Evolutionary conservation across 1,140 invertebrate genomes (phyloP), one percentile per base, ranked within the genome.

Genomic region (Littorina saxatilis): DNA sequence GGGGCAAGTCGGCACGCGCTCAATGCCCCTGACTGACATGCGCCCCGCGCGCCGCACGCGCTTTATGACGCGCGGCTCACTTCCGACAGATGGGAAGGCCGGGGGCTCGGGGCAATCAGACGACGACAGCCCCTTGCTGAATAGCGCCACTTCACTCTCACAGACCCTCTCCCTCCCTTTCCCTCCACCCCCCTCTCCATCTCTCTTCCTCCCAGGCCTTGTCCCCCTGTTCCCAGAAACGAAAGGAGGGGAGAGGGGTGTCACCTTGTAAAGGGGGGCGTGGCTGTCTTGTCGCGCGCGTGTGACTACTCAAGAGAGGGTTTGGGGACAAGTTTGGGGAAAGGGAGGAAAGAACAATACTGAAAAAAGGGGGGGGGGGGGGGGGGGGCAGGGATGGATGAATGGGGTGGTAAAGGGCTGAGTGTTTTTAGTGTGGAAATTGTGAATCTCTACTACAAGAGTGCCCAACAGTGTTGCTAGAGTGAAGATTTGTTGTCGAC

Each of bases 31-130:
- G 9, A 23, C 23, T 63, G 61, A 32, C 27, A 27, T 63, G 61
- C 1, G 61, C 9, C 20, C 13, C 61, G 61, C 27, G 72, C 9
- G 39, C n/a, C 50, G 72, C 72, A 68, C 66, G 29, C 66, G 66
- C 66, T 68, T 68, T 68, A 68, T 68, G 66, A 35, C 39, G 43
- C 43, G 72, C 72, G 39, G n/a, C 9, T 35, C 32, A 20, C 43
- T 17, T 17, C 72, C 72, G 72, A 74, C 72, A 74, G 72, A 74
- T 50, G 72, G 72, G 72, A 63, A 27, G 32, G 39, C 40, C 17
- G 23, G 13, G 40, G 29, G 40, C 17, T 3, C 4, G 40, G 27
- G 9, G 20, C 4, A 2, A 43, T 23, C 5, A 32, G 40, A 20
- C 11, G 40, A 20, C 11, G 72, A 74, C 72, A 47, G 72, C 11